Base-by-base conservation (phyloP, 2,113 vertebrate genomes). In the Hiodon tergisus region DNA sequence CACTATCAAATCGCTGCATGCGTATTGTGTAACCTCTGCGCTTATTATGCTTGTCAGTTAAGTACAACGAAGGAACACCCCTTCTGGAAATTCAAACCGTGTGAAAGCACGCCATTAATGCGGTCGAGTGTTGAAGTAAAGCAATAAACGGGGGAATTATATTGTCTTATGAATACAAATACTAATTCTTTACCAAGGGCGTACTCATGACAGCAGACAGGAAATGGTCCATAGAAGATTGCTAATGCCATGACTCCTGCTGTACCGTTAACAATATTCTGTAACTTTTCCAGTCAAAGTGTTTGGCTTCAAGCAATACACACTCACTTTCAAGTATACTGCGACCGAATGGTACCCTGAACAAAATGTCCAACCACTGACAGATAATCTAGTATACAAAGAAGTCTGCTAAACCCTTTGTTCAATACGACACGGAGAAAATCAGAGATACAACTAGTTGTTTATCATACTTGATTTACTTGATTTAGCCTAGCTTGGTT, bases 171-270 rank as follows among this genome's bases (percentile, higher is more conserved):
- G 2, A 14, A 14, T 4, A 60, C 4, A 60, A 60, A 14, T 4
- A 14, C 10, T 4, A 60, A 60, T 60, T 8, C 11, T 4, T 60
- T 60, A 14, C 59, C n/a, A 60, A 60, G 10, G n/a, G 8, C 9
- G 4, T 60, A 60, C 7, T 60, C 11, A 60, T 13, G 59, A 4
- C 48, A 11, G 63, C 46, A 31, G 31, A 31, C 31, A 31, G 31
- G 31, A 31, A 31, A 31, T 31, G 31, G 31, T 31, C 31, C 31
- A 31, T 66, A 11, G 16, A 10, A 5, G 0, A 8, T 31, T 67
- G 54, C 77, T 79, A 78, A 77, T 74, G 53, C 79, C 74, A 76
- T 69, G 79, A 31, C 31, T 31, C 31, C 31, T 31, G 78, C 71
- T 67, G 74, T 80, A 72, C 17, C 58, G 77, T 73, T 76, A 72